phyloP scores from a whole-genome alignment of 1,140 invertebrate species.

The Hypsibius dujardini region DNA sequence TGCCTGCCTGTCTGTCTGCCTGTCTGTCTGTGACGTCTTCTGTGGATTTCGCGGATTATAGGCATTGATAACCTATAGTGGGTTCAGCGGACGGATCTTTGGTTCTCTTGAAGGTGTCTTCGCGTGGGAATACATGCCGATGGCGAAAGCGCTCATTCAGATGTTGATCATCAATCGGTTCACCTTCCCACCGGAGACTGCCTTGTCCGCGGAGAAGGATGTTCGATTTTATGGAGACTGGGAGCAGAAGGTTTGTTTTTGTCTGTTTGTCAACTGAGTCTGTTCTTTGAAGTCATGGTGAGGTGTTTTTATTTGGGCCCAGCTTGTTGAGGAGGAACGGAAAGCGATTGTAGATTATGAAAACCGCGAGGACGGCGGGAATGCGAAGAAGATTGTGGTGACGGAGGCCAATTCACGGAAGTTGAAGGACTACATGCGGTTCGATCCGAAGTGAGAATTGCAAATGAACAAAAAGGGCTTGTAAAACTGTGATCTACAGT shows the following conservation, averaged over 20 bases:
- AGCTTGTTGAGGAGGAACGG: neutral
- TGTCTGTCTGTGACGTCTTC: no score
- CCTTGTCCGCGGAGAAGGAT: neutral
- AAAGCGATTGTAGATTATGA: neutral
- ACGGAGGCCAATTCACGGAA: neutral
- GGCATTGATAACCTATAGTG: no score
- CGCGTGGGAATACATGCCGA: neutral
- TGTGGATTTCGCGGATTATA: no score
- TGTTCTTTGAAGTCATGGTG: neutral
- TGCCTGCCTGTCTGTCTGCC: no score
- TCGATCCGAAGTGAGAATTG: constrained; percentile 5
- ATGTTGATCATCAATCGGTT: constrained; percentile 2
- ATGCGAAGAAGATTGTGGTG: neutral
- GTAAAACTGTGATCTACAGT: no score
- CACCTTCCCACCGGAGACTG: neutral
- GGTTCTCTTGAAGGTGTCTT: no score
- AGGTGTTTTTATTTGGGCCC: neutral
- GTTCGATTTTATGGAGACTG: neutral
- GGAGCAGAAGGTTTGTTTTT: neutral
- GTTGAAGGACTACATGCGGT: neutral
- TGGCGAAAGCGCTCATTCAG: neutral
- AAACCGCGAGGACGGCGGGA: neutral
- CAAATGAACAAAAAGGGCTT: no score
- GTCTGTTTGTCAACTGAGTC: no score
- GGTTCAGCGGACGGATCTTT: no score